These are phyloP conservation scores for Allacma fusca DNA, from an alignment of 2,888 invertebrate species.

Conservation along the genomic window DNA sequence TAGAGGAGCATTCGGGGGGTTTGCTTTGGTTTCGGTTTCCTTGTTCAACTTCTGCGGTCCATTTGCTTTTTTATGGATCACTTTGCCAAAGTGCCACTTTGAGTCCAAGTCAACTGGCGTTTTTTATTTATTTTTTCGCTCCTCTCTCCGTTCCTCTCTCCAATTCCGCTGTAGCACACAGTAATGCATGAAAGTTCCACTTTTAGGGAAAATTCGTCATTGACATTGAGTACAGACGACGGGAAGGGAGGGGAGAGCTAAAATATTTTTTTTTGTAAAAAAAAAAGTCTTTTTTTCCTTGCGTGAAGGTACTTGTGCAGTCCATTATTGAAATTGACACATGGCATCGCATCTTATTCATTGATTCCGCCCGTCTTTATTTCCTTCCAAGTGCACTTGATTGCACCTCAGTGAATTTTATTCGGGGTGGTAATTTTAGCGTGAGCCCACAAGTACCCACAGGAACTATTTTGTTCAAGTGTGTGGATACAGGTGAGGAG, in stretches of 20 bases:
- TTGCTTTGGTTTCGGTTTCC: slow-evolving; percentile 27
- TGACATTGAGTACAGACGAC: slow-evolving; percentile 47
- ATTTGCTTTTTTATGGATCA: slow-evolving; percentile 56
- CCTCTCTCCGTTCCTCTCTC: slow-evolving; percentile 29
- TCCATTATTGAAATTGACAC: slow-evolving; percentile 61
- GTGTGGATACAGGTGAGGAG: too few species aligned
- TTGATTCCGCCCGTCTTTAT: slow-evolving; percentile 20
- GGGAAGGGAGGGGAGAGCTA: slow-evolving; percentile 39
- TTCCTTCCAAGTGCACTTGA: too few species aligned
- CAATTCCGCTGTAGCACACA: too few species aligned
- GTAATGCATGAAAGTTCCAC: slow-evolving; percentile 25
- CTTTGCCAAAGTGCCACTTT: slow-evolving; percentile 58
- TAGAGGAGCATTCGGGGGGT: slow-evolving; percentile 21
- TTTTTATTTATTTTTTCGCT: slow-evolving; percentile 54
- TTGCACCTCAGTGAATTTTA: too few species aligned
- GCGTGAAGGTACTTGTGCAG: slow-evolving; percentile 39
- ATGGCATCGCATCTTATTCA: slow-evolving; percentile 50
- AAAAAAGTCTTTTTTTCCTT: slow-evolving; percentile 18
- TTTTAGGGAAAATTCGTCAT: slow-evolving; percentile 36
- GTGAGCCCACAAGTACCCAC: too few species aligned
- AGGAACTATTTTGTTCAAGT: too few species aligned
- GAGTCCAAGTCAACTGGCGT: slow-evolving; percentile 56
- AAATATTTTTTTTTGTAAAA: background rate
- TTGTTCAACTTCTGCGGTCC: slow-evolving; percentile 43
- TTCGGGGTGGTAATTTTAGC: too few species aligned